Evolutionary conservation across 2,113 vertebrate species (phyloP).

Genomic region (Petromus typicus): DNA sequence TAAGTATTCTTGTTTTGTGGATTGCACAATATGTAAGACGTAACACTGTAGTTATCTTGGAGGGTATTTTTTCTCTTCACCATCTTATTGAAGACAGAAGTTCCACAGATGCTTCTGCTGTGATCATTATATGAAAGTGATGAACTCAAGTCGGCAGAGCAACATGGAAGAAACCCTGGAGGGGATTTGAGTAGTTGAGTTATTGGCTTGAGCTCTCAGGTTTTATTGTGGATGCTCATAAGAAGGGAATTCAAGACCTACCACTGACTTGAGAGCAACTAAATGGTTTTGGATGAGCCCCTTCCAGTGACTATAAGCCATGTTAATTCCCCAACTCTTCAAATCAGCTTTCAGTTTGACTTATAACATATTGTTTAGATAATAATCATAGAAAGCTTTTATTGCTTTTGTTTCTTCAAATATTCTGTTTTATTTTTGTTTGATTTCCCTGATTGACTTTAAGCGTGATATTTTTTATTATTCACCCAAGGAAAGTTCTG

Average conservation of each 20-base stretch:
- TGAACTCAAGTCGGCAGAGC: constrained; percentile 48
- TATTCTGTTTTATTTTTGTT: background rate
- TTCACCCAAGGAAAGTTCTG: background rate
- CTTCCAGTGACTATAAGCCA: background rate
- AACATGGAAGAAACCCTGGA: constrained; percentile 26
- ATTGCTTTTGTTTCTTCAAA: background rate
- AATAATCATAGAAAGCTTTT: background rate
- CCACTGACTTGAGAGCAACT: constrained; percentile 15
- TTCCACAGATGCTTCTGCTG: background rate
- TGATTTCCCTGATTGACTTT: background rate
- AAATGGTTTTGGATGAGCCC: constrained; percentile 48
- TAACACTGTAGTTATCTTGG: background rate
- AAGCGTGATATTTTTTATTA: background rate
- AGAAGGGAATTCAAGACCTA: constrained; percentile 63
- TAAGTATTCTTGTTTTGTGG: background rate
- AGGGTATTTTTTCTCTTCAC: background rate
- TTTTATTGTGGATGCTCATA: constrained; percentile 47
- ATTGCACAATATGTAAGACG: background rate
- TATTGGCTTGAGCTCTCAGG: constrained; percentile 55
- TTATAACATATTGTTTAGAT: background rate
- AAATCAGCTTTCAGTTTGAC: constrained; percentile 41
- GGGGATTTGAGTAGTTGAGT: constrained; percentile 32
- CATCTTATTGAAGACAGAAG: constrained; percentile 1
- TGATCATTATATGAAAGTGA: constrained; percentile 49
- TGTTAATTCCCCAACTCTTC: background rate